phyloP scores from a whole-genome alignment of 2,113 vertebrate genomes.

The Daboia siamensis region DNA sequence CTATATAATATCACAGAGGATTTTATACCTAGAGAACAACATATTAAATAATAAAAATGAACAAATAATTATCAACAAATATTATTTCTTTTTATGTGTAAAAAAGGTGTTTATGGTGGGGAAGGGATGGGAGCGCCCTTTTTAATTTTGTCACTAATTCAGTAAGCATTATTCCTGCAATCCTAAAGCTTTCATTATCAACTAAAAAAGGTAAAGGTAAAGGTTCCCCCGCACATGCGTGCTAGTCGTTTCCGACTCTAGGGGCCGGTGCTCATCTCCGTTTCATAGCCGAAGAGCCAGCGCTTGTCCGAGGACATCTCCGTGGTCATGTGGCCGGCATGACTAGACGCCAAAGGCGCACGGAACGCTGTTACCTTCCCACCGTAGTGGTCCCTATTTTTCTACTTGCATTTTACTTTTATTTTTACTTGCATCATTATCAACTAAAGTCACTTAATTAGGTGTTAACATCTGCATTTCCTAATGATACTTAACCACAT shows the following conservation, averaged over 20 bases:
- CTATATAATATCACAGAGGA: not conserved
- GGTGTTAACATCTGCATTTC: constrained; percentile 54
- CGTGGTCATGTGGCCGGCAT: too few species aligned
- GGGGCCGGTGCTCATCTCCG: too few species aligned
- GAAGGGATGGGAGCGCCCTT: constrained; percentile 23
- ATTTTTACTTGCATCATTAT: too few species aligned
- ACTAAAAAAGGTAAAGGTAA: too few species aligned
- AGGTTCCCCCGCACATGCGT: too few species aligned
- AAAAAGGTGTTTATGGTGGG: constrained; percentile 23
- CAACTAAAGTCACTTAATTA: constrained; percentile 51
- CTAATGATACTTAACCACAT: constrained; percentile 67
- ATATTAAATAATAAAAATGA: not conserved
- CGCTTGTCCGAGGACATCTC: too few species aligned
- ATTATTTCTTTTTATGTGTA: not conserved
- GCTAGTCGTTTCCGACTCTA: too few species aligned
- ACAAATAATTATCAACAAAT: not conserved
- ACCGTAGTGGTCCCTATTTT: too few species aligned
- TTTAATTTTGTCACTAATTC: constrained; percentile 64
- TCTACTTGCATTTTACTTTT: too few species aligned
- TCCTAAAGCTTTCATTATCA: constrained; percentile 68
- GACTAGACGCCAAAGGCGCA: too few species aligned
- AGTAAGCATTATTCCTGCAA: constrained; percentile 57
- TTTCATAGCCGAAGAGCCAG: too few species aligned
- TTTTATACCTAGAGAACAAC: not conserved
- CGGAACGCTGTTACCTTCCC: too few species aligned